Evolutionary conservation across 2,113 vertebrate species (phyloP).

Genomic region (Aptenodytes patagonicus): DNA sequence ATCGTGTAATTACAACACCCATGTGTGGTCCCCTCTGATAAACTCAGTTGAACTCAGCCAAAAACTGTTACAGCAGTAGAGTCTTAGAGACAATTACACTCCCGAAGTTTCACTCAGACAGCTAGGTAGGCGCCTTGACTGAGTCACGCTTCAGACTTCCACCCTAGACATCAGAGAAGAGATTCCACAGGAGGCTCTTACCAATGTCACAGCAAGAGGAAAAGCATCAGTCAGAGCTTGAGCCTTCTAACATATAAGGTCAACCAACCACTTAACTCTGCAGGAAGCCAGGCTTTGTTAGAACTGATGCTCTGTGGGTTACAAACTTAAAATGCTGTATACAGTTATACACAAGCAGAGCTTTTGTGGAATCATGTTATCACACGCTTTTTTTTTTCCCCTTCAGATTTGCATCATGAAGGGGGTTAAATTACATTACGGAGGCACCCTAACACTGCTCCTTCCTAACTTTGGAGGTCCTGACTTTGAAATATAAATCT

Average conservation of each 20-base stretch:
- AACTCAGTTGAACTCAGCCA: conserved; percentile 36
- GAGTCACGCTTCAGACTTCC: conserved; percentile 44
- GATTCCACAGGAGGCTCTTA: conserved; percentile 46
- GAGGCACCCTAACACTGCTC: neutral
- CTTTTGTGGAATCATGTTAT: conserved; percentile 16
- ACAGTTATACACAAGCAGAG: conserved; percentile 15
- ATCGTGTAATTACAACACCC: conserved; percentile 1
- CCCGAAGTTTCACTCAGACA: conserved; percentile 8
- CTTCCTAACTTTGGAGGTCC: conserved; percentile 33
- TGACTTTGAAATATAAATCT: conserved; percentile 49
- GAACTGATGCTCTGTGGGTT: conserved; percentile 31
- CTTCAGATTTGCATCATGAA: conserved; percentile 24
- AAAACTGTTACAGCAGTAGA: conserved; percentile 10
- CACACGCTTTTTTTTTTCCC: neutral
- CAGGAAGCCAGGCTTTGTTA: conserved; percentile 45
- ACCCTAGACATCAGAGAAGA: conserved; percentile 45
- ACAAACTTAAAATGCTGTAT: conserved; percentile 47
- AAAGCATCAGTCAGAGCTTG: conserved; percentile 43
- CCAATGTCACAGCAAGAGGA: conserved; percentile 38
- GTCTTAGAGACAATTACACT: neutral
- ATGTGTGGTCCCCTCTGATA: conserved; percentile 38
- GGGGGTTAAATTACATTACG: neutral
- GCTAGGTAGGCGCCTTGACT: neutral
- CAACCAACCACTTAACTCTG: conserved; percentile 57
- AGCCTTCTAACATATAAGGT: conserved; percentile 51